Base-by-base conservation (phyloP, 2,113 vertebrate genomes). In the Chionomys nivalis region DNA sequence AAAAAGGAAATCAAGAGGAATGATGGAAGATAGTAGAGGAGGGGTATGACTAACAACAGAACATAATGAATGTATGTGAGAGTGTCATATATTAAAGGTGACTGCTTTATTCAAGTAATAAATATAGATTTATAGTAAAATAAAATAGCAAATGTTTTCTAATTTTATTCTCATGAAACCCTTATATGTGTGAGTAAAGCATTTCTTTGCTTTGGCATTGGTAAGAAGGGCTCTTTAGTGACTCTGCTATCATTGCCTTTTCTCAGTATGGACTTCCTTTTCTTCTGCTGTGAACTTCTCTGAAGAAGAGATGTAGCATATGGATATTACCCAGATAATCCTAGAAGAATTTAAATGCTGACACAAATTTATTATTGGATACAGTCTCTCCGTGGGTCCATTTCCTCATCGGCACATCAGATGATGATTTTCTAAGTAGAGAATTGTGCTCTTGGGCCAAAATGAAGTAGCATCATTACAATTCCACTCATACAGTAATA, bases 1-100 rank as follows among this genome's bases (percentile, higher is more conserved):
- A 28, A 65, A 66, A 3, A 36, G 5, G 21, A 5, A 58, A 58
- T 58, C 55, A 58, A 58, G 55, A 17, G 17, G 44, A 33, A 49
- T 12, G 8, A 21, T 36, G 28, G 7, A 49, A 19, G 39, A 17
- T 0, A 3, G 17, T 65, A 4, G 19, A 1, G 42, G 6, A n/a
- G 31, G 21, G 5, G 0, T 2, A 52, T 36, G 33, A 70, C 44
- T 70, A 36, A 70, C 2, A 87, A 14, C 19, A 49, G n/a, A 68
- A 36, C 12, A 10, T 24, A 52, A 24, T 36, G 10, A 24, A 33
- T 14, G 14, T 24, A 36, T n/a, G 0, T 68, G 44, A 36, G 12
- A 47, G 28, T 49, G 10, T 1, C 44, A n/a, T 14, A 68, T 14
- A 68, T 16, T 49, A 19, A 68, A 49, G 31, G 16, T 31, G 14